A percentile compares a stretch with the other conserved stretches of the same genome.
Conservation (phyloP, 1,140 invertebrate species). For the Drosophila insularis region DNA sequence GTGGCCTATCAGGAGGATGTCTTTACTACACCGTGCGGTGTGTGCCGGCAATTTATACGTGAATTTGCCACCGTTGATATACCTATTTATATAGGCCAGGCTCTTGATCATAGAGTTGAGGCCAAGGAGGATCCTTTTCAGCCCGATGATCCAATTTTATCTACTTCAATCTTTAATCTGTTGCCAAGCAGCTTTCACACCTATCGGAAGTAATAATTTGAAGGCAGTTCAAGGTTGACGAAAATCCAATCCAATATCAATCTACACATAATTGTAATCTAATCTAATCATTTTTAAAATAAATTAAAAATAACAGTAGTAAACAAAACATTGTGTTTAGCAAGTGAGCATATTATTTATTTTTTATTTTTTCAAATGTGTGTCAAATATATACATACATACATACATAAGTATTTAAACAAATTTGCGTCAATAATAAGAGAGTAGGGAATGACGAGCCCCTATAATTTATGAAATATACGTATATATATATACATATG, state of each 20-base stretch:
- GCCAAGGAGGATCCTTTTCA: constrained; percentile 27
- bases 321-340: constrained; percentile 2
- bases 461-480: background rate
- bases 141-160: constrained; percentile 83
- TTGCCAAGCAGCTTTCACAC: constrained; percentile 84
- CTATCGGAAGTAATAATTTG: constrained; percentile 33
- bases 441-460: background rate
- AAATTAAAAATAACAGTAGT: constrained; percentile 45
- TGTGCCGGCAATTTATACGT: constrained; percentile 92
- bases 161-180: constrained; percentile 85
- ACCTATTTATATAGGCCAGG: constrained; percentile 88
- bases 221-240: constrained; percentile 35
- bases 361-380: background rate
- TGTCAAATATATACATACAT: no score
- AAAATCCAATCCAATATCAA: constrained; percentile 25
- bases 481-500: background rate
- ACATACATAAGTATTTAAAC: no score
- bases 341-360: background rate
- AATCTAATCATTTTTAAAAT: constrained; percentile 42
- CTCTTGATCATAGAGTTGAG: constrained; percentile 83
- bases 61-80: constrained; percentile 89
- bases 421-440: no score
- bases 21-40: constrained; percentile 94
- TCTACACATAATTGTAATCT: constrained; percentile 47
- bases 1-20: constrained; percentile 86